A percentile compares a stretch with the other conserved stretches of the same genome.
These are phyloP conservation scores for Gorsachius goisagi DNA, from an alignment of 2,113 vertebrate genomes.

Conservation along the genomic window DNA sequence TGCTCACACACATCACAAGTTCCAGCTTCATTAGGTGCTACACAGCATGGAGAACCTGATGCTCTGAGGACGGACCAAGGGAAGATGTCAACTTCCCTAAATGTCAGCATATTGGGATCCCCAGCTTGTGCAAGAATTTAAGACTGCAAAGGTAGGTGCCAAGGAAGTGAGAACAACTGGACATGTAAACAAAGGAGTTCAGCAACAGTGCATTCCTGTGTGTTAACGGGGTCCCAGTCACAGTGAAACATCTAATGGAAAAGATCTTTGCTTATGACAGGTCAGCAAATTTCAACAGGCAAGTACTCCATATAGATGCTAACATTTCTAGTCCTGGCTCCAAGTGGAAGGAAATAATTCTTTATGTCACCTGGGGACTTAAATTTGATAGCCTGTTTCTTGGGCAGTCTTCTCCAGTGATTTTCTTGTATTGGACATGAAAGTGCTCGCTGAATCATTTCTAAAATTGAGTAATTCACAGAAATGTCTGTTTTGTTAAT, in stretches of 20 bases:
- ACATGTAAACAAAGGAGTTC: neutral
- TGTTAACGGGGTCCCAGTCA: neutral
- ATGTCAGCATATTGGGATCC: neutral
- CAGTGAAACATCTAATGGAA: neutral
- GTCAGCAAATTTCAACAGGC: neutral
- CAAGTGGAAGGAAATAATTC: neutral
- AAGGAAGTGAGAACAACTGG: neutral
- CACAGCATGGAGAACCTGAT: neutral
- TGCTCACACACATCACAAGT: neutral
- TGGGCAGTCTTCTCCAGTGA: neutral
- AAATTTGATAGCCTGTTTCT: neutral
- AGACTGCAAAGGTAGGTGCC: neutral
- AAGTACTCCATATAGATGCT: neutral
- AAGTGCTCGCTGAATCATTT: neutral
- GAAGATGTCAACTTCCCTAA: neutral
- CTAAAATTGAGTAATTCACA: neutral
- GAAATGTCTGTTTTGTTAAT: neutral
- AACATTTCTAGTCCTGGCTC: neutral
- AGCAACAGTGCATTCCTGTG: neutral
- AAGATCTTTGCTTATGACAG: neutral
- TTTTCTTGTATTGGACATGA: neutral
- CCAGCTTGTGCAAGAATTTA: neutral
- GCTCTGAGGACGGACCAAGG: fast-evolving
- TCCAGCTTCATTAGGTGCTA: neutral
- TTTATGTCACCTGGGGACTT: neutral